phyloP scores from a whole-genome alignment of 1,140 invertebrate species.

The Hycleus phaleratus region DNA sequence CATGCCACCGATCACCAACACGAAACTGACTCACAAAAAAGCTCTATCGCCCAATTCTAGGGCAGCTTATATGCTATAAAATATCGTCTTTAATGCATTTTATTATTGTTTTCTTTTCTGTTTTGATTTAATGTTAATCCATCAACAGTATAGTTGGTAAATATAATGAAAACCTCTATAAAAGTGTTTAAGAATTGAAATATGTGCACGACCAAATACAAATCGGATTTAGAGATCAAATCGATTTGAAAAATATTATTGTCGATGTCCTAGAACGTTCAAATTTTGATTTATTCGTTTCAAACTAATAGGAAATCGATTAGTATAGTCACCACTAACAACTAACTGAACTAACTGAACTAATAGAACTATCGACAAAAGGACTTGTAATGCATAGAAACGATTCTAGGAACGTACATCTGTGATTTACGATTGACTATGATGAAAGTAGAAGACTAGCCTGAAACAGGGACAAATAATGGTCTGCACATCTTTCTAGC shows the following conservation, averaged over 20 bases:
- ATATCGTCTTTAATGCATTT: not conserved
- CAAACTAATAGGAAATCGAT: conserved; percentile 8
- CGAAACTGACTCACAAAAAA: conserved; percentile 16
- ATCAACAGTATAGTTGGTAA: too few relatives aligned
- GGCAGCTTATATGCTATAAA: conserved; percentile 14
- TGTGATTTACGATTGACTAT: conserved; percentile 10
- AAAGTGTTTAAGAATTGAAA: too few relatives aligned
- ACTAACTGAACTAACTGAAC: conserved; percentile 12
- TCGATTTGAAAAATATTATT: too few relatives aligned
- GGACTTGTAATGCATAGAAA: conserved; percentile 10
- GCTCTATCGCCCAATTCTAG: conserved; percentile 3
- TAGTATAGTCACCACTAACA: conserved; percentile 13
- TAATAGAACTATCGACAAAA: conserved; percentile 13
- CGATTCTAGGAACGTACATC: conserved; percentile 12
- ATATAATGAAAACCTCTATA: too few relatives aligned
- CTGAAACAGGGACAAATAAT: conserved; percentile 8
- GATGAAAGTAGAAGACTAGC: conserved; percentile 7
- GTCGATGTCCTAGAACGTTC: too few relatives aligned
- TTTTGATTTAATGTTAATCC: too few relatives aligned
- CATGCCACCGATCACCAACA: conserved; percentile 29
- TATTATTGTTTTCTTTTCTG: too few relatives aligned
- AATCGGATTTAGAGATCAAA: too few relatives aligned
- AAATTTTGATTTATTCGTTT: conserved; percentile 5
- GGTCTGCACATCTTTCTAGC: conserved; percentile 2
- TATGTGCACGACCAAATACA: too few relatives aligned